phyloP scores from a whole-genome alignment of 92 coral and sea anemone species.

The Scolanthus callimorphus region DNA sequence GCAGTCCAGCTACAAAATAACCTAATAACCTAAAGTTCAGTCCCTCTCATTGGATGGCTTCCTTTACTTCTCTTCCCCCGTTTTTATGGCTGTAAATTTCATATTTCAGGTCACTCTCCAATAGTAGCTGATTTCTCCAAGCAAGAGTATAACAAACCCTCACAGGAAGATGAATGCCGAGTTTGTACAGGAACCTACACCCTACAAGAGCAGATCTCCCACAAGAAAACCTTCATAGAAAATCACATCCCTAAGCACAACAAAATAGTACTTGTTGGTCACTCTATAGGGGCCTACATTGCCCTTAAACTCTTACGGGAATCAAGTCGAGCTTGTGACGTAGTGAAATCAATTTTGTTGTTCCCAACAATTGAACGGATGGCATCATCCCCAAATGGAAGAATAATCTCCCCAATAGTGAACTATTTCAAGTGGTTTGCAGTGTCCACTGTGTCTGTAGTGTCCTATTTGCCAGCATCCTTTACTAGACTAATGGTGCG shows the following conservation, averaged over 20 bases:
- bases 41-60: too few relatives aligned
- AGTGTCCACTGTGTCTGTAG: conserved; percentile 43
- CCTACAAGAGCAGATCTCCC: conserved; percentile 82
- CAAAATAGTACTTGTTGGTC: conserved; percentile 81
- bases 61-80: too few relatives aligned
- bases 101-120: conserved; percentile 56
- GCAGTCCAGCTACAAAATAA: too few relatives aligned
- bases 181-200: conserved; percentile 24
- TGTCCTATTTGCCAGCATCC: conserved; percentile 58
- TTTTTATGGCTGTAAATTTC: too few relatives aligned
- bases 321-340: conserved; percentile 27
- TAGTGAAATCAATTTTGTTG: conserved; percentile 71
- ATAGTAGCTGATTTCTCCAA: conserved; percentile 24
- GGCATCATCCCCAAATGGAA: conserved; percentile 90
- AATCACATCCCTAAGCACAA: conserved; percentile 58
- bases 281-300: conserved; percentile 95
- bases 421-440: conserved; percentile 80
- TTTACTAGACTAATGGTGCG: conserved; percentile 53
- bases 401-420: conserved; percentile 71
- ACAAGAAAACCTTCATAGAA: conserved; percentile 81
- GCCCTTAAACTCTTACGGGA: conserved; percentile 71
- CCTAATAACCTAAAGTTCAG: too few relatives aligned
- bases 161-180: conserved; percentile 8
- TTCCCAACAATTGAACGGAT: conserved; percentile 95
- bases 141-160: conserved; percentile 1